Evolutionary conservation across 2,888 invertebrate species (phyloP).

Genomic region (Junonia oenone): DNA sequence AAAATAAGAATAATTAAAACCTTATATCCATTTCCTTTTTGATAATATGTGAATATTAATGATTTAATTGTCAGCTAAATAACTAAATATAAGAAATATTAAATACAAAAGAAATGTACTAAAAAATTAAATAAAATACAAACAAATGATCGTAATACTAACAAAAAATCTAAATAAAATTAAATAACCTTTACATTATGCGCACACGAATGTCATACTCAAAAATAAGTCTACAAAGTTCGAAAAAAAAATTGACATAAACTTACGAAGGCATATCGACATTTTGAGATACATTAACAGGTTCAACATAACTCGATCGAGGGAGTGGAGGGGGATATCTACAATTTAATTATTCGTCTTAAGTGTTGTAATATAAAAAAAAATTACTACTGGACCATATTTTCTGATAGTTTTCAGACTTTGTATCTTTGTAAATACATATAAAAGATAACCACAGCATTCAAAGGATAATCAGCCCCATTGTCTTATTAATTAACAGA

Average conservation of each 20-base stretch:
- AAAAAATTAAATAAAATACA: no score
- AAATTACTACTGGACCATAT: neutral
- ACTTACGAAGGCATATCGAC: conserved; percentile 44
- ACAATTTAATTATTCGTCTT: conserved; percentile 11
- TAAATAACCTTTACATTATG: no score
- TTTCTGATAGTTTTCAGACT: neutral
- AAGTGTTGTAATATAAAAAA: neutral
- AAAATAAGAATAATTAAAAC: neutral
- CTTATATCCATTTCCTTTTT: neutral
- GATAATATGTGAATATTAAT: neutral
- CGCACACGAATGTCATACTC: neutral
- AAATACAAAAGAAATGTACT: no score
- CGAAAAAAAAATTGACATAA: conserved; percentile 12
- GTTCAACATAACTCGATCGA: conserved; percentile 44
- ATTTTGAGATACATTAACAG: conserved; percentile 39
- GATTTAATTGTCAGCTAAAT: no score
- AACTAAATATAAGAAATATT: no score
- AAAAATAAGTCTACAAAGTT: neutral
- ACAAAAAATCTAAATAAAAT: no score
- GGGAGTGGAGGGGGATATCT: conserved; percentile 47
- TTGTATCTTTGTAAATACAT: no score
- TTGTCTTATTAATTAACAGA: no score
- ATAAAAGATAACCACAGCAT: no score
- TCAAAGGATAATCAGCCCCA: no score
- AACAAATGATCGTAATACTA: no score